A percentile compares a stretch with the other conserved stretches of the same genome.
phyloP scores from a whole-genome alignment of 2,888 invertebrate genomes.

The Caenorhabditis zanzibari region DNA sequence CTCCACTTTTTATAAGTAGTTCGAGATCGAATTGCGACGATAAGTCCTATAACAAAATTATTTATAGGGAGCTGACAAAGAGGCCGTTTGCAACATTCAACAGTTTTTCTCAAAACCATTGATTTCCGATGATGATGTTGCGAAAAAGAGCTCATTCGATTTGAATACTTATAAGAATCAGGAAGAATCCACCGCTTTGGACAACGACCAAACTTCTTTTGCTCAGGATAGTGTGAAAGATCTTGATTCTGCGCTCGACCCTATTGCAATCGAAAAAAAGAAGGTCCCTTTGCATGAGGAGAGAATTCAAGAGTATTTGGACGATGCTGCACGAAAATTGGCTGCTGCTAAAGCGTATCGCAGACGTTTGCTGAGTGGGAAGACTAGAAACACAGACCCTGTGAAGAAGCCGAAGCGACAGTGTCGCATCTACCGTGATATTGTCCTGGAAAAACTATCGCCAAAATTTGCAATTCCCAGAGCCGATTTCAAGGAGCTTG shows the following conservation, averaged over 20 bases:
- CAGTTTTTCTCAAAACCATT: too few species aligned
- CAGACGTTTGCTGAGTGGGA: neutral
- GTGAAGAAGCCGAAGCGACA: neutral
- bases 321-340: neutral
- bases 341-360: slow-evolving; percentile 2
- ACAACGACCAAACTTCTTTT: too few species aligned
- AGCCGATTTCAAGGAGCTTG: slow-evolving; percentile 17
- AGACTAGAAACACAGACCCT: neutral
- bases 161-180: too few species aligned
- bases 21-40: too few species aligned
- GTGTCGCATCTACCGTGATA: neutral
- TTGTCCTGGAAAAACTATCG: slow-evolving; percentile 13
- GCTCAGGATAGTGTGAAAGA: too few species aligned
- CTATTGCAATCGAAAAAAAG: neutral
- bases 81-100: neutral
- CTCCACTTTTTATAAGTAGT: too few species aligned
- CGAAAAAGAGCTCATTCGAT: too few species aligned
- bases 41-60: neutral
- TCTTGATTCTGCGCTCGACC: too few species aligned
- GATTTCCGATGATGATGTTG: too few species aligned
- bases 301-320: neutral
- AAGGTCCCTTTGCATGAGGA: neutral
- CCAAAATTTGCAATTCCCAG: slow-evolving; percentile 4
- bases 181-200: too few species aligned
- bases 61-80: neutral